Conservation (phyloP, 2,888 invertebrate species). For the Dolichomitus sp. region DNA sequence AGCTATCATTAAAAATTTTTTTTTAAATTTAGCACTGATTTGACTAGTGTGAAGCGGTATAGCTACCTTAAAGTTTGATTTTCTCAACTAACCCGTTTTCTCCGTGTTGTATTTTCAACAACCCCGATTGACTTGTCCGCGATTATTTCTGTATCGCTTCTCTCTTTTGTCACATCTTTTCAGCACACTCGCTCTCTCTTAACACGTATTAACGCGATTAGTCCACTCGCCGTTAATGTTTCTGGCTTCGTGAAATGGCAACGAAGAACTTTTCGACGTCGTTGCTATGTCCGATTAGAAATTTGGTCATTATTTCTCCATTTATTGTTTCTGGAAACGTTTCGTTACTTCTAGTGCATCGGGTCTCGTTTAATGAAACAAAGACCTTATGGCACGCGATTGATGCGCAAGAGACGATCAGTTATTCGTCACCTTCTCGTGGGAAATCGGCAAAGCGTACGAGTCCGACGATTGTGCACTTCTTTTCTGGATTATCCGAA, state of each 20-base stretch:
- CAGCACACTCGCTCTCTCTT: background rate
- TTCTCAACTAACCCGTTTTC: no score
- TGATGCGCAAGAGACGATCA: background rate
- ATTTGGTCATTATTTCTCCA: background rate
- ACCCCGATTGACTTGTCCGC: background rate
- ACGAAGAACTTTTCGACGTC: conserved; percentile 18
- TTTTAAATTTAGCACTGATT: no score
- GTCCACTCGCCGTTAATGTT: conserved; percentile 34
- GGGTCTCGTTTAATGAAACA: conserved; percentile 26
- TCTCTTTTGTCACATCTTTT: conserved; percentile 1
- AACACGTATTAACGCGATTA: background rate
- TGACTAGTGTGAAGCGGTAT: no score
- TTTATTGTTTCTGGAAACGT: background rate
- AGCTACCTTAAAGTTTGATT: no score
- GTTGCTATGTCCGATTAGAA: conserved; percentile 4
- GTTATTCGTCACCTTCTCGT: background rate
- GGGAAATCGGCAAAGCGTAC: background rate
- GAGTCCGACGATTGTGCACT: background rate
- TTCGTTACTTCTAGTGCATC: conserved; percentile 21
- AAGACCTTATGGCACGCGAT: conserved; percentile 3
- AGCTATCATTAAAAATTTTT: no score
- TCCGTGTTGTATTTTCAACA: conserved; percentile 25
- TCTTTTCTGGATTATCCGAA: background rate
- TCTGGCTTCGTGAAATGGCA: conserved; percentile 23
- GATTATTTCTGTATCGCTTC: conserved; percentile 7